Evolutionary conservation across 2,113 vertebrate genomes (phyloP).

Genomic region (Lutjanus erythropterus): DNA sequence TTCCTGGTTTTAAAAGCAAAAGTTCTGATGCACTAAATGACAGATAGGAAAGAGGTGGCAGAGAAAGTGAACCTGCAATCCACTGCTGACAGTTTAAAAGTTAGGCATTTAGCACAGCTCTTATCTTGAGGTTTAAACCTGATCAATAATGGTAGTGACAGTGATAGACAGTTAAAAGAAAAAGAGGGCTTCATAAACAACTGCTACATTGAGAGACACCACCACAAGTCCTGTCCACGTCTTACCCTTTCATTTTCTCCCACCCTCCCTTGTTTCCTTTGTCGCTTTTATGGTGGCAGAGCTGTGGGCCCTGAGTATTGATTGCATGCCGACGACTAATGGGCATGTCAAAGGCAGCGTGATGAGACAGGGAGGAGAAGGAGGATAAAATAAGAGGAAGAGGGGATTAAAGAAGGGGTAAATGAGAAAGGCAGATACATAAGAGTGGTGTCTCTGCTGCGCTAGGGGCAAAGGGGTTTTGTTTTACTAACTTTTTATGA

Average conservation of each 20-base stretch:
- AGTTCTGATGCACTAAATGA: slow-evolving; percentile 19
- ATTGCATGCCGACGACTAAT: slow-evolving; percentile 66
- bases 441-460: not conserved
- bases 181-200: slow-evolving; percentile 38
- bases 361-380: slow-evolving; percentile 30
- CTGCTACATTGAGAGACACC: slow-evolving; percentile 20
- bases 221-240: not conserved
- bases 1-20: slow-evolving; percentile 30
- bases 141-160: slow-evolving; percentile 20
- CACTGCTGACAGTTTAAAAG: slow-evolving; percentile 19
- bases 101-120: slow-evolving; percentile 1
- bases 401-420: slow-evolving; percentile 21
- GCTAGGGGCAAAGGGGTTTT: not conserved
- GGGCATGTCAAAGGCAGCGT: slow-evolving; percentile 54
- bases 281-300: slow-evolving; percentile 37
- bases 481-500: not conserved
- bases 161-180: slow-evolving; percentile 32
- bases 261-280: slow-evolving; percentile 36
- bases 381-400: slow-evolving; percentile 39
- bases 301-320: slow-evolving; percentile 48
- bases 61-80: not conserved
- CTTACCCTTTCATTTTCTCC: slow-evolving; percentile 45
- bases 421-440: slow-evolving; percentile 17
- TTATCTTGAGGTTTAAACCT: slow-evolving; percentile 23
- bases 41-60: not conserved